Percentiles rank a stretch among this genome's conserved stretches.
Evolutionary conservation across 2,113 vertebrate genomes (phyloP).

Genomic region (Columba livia): DNA sequence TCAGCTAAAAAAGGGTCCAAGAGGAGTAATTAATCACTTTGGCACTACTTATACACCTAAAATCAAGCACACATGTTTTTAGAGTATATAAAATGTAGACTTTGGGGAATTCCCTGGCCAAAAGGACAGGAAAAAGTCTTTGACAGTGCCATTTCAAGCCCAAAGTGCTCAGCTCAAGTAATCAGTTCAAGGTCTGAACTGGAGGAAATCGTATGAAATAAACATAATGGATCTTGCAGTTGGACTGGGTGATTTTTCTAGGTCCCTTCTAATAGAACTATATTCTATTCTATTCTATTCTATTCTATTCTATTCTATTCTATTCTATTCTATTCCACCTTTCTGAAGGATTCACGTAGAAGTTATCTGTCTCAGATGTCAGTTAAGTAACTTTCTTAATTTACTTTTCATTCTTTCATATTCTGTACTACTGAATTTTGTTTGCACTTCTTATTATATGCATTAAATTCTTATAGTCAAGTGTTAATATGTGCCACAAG

Average conservation of each 20-base stretch:
- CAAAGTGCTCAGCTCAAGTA: background rate
- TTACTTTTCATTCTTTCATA: background rate
- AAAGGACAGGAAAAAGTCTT: fast-evolving
- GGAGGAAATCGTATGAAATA: background rate
- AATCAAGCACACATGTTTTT: background rate
- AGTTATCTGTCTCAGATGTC: background rate
- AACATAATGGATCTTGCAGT: background rate
- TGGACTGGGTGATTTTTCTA: background rate
- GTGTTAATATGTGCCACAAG: background rate
- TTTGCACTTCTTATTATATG: background rate
- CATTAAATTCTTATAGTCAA: slow-evolving; percentile 8
- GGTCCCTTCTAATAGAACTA: background rate
- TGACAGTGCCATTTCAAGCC: background rate
- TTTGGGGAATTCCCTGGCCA: background rate
- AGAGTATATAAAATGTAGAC: background rate
- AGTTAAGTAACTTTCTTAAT: background rate
- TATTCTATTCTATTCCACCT: background rate
- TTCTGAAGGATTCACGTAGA: background rate
- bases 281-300: background rate
- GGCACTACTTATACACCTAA: background rate
- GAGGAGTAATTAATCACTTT: background rate
- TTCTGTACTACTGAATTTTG: background rate
- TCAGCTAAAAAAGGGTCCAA: background rate
- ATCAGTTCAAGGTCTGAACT: background rate
- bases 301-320: background rate